A percentile compares a stretch with the other conserved stretches of the same genome.
Conservation (phyloP, 2,797 vertebrate genomes). For the Neopelma chrysocephalum region DNA sequence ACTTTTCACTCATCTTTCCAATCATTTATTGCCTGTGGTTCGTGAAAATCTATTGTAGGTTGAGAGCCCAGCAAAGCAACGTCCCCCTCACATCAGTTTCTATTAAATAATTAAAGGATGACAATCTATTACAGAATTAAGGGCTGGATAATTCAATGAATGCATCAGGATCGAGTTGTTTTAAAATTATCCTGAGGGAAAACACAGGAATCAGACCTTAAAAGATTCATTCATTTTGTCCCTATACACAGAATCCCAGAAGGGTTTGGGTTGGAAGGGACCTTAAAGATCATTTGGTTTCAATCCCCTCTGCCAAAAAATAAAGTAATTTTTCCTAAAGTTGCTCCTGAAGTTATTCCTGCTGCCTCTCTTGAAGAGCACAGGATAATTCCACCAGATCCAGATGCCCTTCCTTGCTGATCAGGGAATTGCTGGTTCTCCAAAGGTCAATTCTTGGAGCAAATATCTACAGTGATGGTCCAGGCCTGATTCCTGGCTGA, state of each 20-base stretch:
- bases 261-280: neutral
- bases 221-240: neutral
- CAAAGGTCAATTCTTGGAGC: neutral
- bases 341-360: neutral
- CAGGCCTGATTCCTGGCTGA: neutral
- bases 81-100: neutral
- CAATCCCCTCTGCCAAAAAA: neutral
- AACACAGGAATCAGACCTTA: neutral
- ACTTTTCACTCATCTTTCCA: neutral
- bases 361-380: neutral
- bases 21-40: neutral
- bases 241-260: neutral
- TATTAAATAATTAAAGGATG: conserved; percentile 34
- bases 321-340: neutral
- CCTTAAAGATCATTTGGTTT: neutral
- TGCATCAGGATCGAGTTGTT: neutral
- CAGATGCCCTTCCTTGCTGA: neutral
- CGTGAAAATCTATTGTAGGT: neutral
- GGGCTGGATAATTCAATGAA: neutral
- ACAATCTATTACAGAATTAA: neutral
- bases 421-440: neutral
- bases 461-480: neutral
- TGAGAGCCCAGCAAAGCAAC: neutral
- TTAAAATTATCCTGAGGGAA: neutral
- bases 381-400: accelerated